These are phyloP conservation scores for Loripinus fragilis DNA, from an alignment of 2,888 invertebrate species.

Conservation along the genomic window DNA sequence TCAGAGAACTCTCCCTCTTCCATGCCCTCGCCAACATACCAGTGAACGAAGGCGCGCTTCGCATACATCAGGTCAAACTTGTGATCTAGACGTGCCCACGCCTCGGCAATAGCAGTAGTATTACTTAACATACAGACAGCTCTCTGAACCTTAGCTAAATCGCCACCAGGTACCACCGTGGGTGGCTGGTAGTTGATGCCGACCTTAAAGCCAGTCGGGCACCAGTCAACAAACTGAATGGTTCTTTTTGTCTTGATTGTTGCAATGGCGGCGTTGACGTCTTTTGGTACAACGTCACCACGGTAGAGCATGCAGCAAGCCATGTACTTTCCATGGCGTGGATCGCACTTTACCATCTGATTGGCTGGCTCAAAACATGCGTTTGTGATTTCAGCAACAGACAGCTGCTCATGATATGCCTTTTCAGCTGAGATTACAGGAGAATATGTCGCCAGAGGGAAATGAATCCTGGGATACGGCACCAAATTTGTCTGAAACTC, in stretches of 20 bases:
- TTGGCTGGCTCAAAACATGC: slow-evolving; percentile 78
- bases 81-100: slow-evolving; percentile 91
- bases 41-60: slow-evolving; percentile 94
- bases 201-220: slow-evolving; percentile 88
- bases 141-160: slow-evolving; percentile 88
- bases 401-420: slow-evolving; percentile 87
- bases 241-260: slow-evolving; percentile 95
- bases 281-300: slow-evolving; percentile 74
- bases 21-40: slow-evolving; percentile 85
- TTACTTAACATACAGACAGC: slow-evolving; percentile 95
- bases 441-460: slow-evolving; percentile 93
- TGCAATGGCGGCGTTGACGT: slow-evolving; percentile 81
- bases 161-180: slow-evolving; percentile 85
- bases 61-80: slow-evolving; percentile 93
- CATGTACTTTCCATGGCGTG: slow-evolving; percentile 83
- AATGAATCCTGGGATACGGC: slow-evolving; percentile 88
- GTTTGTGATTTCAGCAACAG: slow-evolving; percentile 77
- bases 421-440: slow-evolving; percentile 97
- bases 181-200: slow-evolving; percentile 94
- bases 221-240: slow-evolving; percentile 87
- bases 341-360: slow-evolving; percentile 82
- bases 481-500: slow-evolving; percentile 84
- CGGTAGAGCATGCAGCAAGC: slow-evolving; percentile 77
- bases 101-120: slow-evolving; percentile 95
- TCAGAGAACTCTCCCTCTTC: slow-evolving; percentile 69